These are phyloP conservation scores for Cyclina sinensis DNA, from an alignment of 1,140 invertebrate species.

Conservation along the genomic window DNA sequence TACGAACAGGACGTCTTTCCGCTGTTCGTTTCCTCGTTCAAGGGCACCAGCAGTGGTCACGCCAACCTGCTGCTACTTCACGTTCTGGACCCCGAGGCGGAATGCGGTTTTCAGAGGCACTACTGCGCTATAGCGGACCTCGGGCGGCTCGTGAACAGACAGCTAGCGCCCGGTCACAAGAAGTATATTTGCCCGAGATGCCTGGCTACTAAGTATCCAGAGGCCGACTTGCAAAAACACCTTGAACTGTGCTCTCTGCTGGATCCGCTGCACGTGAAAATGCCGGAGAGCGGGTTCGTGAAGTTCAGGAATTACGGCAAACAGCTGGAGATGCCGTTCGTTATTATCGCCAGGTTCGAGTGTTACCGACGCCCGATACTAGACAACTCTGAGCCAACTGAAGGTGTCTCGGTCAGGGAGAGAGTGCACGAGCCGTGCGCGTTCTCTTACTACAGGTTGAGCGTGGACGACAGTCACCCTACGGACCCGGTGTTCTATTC, in stretches of 20 bases:
- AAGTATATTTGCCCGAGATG: background rate
- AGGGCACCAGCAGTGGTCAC: background rate
- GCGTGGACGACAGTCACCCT: background rate
- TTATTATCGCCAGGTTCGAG: constrained; percentile 5
- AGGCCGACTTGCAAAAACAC: background rate
- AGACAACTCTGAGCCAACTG: background rate
- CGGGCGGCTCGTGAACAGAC: background rate
- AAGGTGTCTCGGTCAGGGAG: background rate
- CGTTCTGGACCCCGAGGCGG: background rate
- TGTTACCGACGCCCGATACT: background rate
- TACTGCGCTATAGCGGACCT: background rate
- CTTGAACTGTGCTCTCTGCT: background rate
- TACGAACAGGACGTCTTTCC: background rate
- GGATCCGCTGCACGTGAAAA: background rate
- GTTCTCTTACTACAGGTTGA: background rate
- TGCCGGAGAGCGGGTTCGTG: background rate
- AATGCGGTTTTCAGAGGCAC: background rate
- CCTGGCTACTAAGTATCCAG: background rate
- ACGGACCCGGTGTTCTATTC: background rate
- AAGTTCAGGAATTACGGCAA: background rate
- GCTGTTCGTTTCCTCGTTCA: background rate
- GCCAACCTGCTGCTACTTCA: background rate
- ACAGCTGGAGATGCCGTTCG: background rate
- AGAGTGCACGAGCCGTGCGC: background rate
- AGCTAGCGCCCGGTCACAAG: background rate